Evolutionary conservation across 2,797 vertebrate genomes (phyloP), one percentile per base, ranked within the genome.

Genomic region (Lindbergichthys nudifrons): DNA sequence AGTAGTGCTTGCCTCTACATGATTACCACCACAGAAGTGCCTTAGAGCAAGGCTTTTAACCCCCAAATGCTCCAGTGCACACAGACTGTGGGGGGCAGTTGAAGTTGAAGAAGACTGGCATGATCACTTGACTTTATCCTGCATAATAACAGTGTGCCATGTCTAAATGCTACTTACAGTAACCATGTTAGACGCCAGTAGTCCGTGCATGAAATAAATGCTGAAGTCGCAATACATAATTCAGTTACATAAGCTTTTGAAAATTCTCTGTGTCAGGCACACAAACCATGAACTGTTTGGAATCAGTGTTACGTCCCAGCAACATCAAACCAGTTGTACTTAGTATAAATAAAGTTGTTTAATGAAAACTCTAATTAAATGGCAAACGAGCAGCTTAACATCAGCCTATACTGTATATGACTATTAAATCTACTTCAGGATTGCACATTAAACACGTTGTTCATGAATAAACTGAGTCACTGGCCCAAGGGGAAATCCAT

Each of bases 131-230:
- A 78, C 67, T 76, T 80, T 23, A 57, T 30, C 0, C 62, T 46
- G 41, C 43, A 75, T 76, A 78, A 82, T 81, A 67, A 74, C 21
- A 79, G 57, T 21, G 61, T 41, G 62, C 64, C 65, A 50, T 59
- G 32, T 66, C 16, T 26, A 63, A 66, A 39, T 69, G 60, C 56
- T 78, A 60, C 62, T 67, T 59, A 59, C 36, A 41, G 45, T 54
- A 68, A 68, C 36, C 67, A 45, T 36, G n/a, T 50, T 58, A 52
- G 41, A 67, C n/a, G 18, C 46, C 58, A 57, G 65, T n/a, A 54
- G 53, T 71, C 21, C 32, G 30, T 43, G 57, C 41, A 57, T 69
- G 1, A 69, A 63, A 75, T 65, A 78, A 70, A 79, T 18, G 67
- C 75, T 81, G 46, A 77, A 43, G 56, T 53, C 4, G 14, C 64